These are phyloP conservation scores for Rallus limicola DNA, from an alignment of 2,113 vertebrate species.

Conservation along the genomic window DNA sequence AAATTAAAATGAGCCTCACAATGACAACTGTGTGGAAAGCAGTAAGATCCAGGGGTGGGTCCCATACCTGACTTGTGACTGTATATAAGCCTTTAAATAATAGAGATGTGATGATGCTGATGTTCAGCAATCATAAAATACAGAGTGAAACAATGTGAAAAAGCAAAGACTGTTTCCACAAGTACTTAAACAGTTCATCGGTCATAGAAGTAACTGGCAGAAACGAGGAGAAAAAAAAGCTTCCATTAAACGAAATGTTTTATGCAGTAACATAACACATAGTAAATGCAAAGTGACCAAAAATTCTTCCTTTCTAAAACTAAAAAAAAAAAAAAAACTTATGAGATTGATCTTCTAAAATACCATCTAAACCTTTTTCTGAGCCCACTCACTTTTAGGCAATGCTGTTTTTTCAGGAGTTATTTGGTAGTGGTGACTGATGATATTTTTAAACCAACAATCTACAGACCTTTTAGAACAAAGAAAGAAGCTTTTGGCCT, in stretches of 20 bases:
- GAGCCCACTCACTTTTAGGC: background rate
- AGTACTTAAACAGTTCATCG: background rate
- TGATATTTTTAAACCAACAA: background rate
- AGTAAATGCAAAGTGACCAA: background rate
- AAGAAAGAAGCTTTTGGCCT: background rate
- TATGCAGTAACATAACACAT: no score
- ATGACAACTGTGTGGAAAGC: background rate
- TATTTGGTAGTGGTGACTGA: background rate
- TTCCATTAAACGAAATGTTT: background rate
- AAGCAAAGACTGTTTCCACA: fast-evolving
- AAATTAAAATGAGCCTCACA: background rate
- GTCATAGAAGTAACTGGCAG: background rate
- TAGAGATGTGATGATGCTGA: background rate
- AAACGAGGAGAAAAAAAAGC: background rate
- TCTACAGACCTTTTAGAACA: background rate
- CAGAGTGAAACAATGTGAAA: background rate
- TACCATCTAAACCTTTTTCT: background rate
- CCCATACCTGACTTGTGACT: background rate
- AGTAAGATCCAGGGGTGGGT: background rate
- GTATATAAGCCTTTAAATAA: background rate
- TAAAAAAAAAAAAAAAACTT: background rate
- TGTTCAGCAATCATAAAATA: background rate
- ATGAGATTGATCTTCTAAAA: background rate
- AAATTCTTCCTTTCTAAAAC: background rate
- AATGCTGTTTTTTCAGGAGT: background rate